Percentiles rank a stretch among this genome's conserved stretches.
These are phyloP conservation scores for Anoplopoma fimbria DNA, from an alignment of 2,113 vertebrate species.

Conservation along the genomic window DNA sequence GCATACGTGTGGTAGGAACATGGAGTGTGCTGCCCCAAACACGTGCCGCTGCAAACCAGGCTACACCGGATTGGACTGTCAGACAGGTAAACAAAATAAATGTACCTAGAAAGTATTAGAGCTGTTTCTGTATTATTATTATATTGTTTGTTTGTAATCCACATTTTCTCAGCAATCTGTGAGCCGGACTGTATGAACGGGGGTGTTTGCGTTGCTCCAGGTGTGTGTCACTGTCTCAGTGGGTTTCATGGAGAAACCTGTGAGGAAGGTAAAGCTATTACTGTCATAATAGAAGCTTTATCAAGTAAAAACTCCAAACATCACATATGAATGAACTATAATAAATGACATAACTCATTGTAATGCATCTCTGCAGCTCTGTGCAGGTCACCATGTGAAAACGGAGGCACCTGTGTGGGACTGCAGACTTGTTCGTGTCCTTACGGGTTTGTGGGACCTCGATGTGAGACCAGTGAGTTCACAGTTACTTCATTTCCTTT, in stretches of 20 bases:
- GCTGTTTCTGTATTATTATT: neutral
- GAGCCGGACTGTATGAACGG: conserved; percentile 65
- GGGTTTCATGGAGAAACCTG: conserved; percentile 80
- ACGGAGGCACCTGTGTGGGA: conserved; percentile 80
- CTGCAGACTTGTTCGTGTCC: conserved; percentile 83
- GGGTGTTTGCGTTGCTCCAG: conserved; percentile 61
- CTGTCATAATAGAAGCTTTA: neutral
- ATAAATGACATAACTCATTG: neutral
- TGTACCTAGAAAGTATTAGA: neutral
- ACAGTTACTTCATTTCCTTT: neutral
- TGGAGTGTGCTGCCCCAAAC: conserved; percentile 81
- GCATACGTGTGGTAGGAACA: conserved; percentile 78
- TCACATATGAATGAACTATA: neutral
- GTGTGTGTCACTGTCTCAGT: conserved; percentile 71
- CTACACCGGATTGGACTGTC: conserved; percentile 74
- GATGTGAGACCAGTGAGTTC: conserved; percentile 83
- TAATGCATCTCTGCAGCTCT: conserved; percentile 67
- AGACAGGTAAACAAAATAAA: conserved; percentile 62
- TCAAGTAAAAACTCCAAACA: neutral
- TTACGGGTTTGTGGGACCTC: conserved; percentile 82
- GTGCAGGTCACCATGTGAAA: conserved; percentile 77
- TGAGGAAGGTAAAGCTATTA: conserved; percentile 67
- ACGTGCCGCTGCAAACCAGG: conserved; percentile 81
- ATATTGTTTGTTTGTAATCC: neutral
- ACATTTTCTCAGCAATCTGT: conserved; percentile 60